Conservation (phyloP, 2,113 vertebrate species). For the Ictalurus punctatus region DNA sequence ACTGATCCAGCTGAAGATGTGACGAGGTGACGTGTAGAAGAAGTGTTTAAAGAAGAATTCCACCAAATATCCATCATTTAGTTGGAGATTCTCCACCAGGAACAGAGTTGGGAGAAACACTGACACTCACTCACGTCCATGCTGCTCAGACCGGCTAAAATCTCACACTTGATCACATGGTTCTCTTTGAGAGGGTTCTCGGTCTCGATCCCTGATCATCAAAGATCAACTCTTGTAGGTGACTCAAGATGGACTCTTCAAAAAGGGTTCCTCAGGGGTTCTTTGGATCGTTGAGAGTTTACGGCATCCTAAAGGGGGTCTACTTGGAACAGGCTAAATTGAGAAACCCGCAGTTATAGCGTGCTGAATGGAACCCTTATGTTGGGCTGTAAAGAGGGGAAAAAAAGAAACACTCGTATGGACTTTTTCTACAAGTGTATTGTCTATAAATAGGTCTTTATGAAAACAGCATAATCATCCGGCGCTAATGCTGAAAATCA, state of each 20-base stretch:
- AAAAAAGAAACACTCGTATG: not conserved
- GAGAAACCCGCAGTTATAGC: not conserved
- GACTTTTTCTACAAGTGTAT: not conserved
- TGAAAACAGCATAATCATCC: not conserved
- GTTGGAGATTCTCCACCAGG: not conserved
- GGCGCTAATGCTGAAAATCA: not conserved
- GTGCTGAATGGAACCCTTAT: not conserved
- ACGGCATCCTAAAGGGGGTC: not conserved
- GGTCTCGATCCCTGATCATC: not conserved
- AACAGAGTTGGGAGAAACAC: not conserved
- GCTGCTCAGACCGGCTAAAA: not conserved
- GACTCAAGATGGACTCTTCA: not conserved
- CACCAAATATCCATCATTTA: constrained; percentile 7
- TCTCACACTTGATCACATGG: not conserved
- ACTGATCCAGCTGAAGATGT: constrained; percentile 24
- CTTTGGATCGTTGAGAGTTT: not conserved
- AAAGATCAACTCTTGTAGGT: not conserved
- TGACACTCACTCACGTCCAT: not conserved
- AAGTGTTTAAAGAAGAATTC: constrained; percentile 37
- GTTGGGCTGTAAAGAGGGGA: no score
- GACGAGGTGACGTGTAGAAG: constrained; percentile 19
- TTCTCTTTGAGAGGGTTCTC: not conserved
- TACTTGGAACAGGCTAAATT: not conserved
- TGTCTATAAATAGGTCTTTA: not conserved
- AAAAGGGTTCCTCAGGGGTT: constrained; percentile 6